Base-by-base conservation (phyloP, 2,797 vertebrate species). In the Florisuga fusca region DNA sequence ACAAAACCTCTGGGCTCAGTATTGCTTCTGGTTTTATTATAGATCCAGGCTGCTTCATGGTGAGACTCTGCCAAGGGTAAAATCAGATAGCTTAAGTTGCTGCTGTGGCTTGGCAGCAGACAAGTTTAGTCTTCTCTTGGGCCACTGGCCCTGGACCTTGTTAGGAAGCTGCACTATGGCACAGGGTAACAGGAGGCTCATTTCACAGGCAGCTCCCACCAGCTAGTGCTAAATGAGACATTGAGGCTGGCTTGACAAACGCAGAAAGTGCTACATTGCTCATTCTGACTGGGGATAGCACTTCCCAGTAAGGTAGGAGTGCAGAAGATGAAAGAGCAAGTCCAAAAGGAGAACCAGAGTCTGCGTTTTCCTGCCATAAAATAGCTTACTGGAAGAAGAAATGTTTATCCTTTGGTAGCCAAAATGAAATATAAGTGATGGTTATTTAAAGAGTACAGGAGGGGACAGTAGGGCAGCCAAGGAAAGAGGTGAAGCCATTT, bases 91-190 rank as follows among this genome's bases (percentile, higher is more conserved):
- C 14, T 87, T n/a, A 68, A 41, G 25, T 23, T 76, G 66, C 78
- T 94, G 74, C 84, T 94, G 87, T 72, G 91, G 77, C 59, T 92
- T 89, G 89, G 71, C 74, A 92, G 81, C 46, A 68, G 31, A 54
- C 22, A 22, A 78, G 10, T 29, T 94, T 15, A 81, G 20, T 46
- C 19, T 87, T 92, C 74, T 50, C 25, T 79, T 68, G 53, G 61
- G 36, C 41, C 84, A 23, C 45, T 78, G 55, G 38, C 26, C 53
- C 66, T 59, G 41, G 51, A 79, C 46, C 26, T 84, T 82, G 46
- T 94, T 78, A 50, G 0, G 0, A 75, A 46, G 33, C 29, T 2
- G 3, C 10, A 3, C 31, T 31, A 0, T 46, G 61, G 53, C 71
- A 72, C 21, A 59, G 57, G 41, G 25, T 68, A 59, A 16, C 25